Conservation (phyloP, 2,888 invertebrate species). For the Hyposoter didymator region DNA sequence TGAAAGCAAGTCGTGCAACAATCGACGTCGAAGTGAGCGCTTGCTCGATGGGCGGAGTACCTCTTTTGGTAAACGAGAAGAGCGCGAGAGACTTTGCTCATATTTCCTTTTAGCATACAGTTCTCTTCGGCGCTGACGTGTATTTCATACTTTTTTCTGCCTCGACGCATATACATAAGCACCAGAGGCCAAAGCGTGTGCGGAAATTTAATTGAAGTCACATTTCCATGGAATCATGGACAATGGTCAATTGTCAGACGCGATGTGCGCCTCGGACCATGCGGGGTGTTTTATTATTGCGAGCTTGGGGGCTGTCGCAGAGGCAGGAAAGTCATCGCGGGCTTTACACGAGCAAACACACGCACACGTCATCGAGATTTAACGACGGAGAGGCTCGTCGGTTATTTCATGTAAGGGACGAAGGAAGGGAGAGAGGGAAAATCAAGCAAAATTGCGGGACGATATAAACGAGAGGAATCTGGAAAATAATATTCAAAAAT, state of each 20-base stretch:
- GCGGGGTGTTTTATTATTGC: slow-evolving; percentile 83
- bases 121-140: slow-evolving; percentile 52
- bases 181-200: slow-evolving; percentile 74
- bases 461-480: slow-evolving; percentile 43
- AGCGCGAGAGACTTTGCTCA: slow-evolving; percentile 43
- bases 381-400: background rate
- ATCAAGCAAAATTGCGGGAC: slow-evolving; percentile 8
- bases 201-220: slow-evolving; percentile 82
- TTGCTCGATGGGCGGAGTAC: slow-evolving; percentile 75
- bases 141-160: slow-evolving; percentile 9
- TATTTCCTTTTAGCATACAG: slow-evolving; percentile 32
- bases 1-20: slow-evolving; percentile 72
- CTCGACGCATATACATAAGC: background rate
- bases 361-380: background rate
- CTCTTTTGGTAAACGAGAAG: slow-evolving; percentile 50
- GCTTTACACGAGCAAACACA: background rate
- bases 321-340: slow-evolving; percentile 61
- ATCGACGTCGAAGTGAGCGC: slow-evolving; percentile 63
- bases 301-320: slow-evolving; percentile 74
- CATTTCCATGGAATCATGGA: slow-evolving; percentile 77
- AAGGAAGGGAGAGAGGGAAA: slow-evolving; percentile 17
- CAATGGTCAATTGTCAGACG: slow-evolving; percentile 79
- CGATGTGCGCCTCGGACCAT: slow-evolving; percentile 67
- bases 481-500: slow-evolving; percentile 67
- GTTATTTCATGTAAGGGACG: background rate